phyloP scores from a whole-genome alignment of 2,888 invertebrate genomes.

The Napeogenes sylphis region DNA sequence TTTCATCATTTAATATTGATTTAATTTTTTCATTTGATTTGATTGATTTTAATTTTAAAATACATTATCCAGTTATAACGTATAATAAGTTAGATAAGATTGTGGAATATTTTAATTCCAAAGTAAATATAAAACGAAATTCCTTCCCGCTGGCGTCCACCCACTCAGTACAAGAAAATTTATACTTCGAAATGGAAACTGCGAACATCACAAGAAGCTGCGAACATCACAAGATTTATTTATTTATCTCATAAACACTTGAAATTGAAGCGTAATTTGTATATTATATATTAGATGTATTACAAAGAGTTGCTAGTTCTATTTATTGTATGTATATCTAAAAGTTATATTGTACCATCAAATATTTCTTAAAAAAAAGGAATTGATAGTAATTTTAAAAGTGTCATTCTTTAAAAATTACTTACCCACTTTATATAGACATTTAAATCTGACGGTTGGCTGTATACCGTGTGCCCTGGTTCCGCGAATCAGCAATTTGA shows the following conservation, averaged over 20 bases:
- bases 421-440: background rate
- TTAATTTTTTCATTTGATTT: too few species aligned
- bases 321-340: too few species aligned
- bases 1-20: too few species aligned
- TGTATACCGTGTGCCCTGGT: background rate
- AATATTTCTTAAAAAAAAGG: too few species aligned
- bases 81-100: too few species aligned
- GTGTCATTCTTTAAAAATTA: background rate
- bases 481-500: constrained; percentile 1
- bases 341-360: too few species aligned
- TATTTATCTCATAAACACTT: background rate
- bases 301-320: too few species aligned
- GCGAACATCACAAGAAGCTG: constrained; percentile 12
- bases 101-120: too few species aligned
- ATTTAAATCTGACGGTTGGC: background rate
- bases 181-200: constrained; percentile 40
- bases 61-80: too few species aligned
- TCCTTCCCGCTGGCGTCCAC: constrained; percentile 30
- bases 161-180: constrained; percentile 42
- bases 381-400: background rate
- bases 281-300: too few species aligned
- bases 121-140: constrained; percentile 13
- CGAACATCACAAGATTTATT: constrained; percentile 11
- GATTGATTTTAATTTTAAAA: too few species aligned
- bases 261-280: too few species aligned